These are phyloP conservation scores for Artemia sinica DNA, from an alignment of 2,888 invertebrate genomes.

Conservation along the genomic window DNA sequence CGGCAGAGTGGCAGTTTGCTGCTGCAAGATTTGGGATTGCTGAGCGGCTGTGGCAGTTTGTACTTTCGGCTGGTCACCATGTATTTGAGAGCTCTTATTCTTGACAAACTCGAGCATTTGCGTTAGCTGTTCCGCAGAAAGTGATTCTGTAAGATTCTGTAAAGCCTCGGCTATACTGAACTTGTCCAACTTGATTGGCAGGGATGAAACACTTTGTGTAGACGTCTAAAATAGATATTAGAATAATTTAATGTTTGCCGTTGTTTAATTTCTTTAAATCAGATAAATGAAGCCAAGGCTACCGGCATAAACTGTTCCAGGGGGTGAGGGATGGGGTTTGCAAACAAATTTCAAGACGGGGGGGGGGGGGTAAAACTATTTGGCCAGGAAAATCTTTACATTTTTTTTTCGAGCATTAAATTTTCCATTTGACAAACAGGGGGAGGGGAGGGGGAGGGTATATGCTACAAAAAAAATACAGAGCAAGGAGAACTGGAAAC, in stretches of 20 bases:
- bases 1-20: no score
- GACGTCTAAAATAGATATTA: not conserved
- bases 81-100: not conserved
- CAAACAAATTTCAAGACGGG: no score
- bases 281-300: not conserved
- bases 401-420: no score
- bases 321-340: not conserved
- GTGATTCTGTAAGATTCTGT: not conserved
- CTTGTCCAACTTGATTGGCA: not conserved
- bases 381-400: no score
- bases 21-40: no score
- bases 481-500: no score
- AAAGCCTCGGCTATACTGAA: constrained; percentile 1
- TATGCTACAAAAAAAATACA: no score
- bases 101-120: not conserved
- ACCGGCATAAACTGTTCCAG: not conserved
- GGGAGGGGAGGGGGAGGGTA: no score
- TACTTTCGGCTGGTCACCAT: no score
- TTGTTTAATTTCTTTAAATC: not conserved
- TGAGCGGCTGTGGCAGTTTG: no score
- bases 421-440: no score
- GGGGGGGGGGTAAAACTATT: no score
- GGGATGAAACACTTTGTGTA: not conserved
- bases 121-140: constrained; percentile 12
- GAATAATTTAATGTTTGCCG: not conserved